Evolutionary conservation across 2,113 vertebrate species (phyloP).

Genomic region (Gadus chalcogrammus): DNA sequence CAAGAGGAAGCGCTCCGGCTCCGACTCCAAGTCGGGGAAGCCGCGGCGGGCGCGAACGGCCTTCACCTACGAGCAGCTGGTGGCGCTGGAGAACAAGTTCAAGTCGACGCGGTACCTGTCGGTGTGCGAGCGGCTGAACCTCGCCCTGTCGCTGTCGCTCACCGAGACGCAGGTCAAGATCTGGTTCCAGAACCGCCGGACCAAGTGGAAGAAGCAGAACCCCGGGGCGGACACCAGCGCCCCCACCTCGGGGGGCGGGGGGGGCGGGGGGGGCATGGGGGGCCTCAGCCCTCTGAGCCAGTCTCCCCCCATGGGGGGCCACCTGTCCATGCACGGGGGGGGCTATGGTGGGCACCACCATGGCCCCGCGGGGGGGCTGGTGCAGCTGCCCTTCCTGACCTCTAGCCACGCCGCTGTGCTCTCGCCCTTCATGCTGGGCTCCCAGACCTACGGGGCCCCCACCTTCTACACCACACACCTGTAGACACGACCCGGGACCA

Average conservation of each 20-base stretch:
- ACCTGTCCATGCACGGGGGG: constrained; percentile 81
- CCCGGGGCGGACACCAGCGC: constrained; percentile 91
- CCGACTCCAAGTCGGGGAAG: constrained; percentile 92
- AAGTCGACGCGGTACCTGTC: constrained; percentile 92
- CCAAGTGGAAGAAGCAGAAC: constrained; percentile 97
- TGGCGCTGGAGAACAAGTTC: constrained; percentile 94
- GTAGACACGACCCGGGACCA: constrained; percentile 75
- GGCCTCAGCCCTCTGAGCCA: constrained; percentile 75
- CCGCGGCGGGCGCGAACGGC: constrained; percentile 90
- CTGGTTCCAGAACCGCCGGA: constrained; percentile 93
- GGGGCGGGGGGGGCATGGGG: constrained; percentile 61
- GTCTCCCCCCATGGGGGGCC: constrained; percentile 80
- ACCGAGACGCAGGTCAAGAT: constrained; percentile 94
- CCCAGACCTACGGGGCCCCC: constrained; percentile 90
- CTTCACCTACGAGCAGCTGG: constrained; percentile 95
- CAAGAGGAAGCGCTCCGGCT: constrained; percentile 88
- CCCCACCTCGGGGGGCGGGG: constrained; percentile 72
- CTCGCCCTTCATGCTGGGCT: constrained; percentile 92
- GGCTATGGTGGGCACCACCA: constrained; percentile 80
- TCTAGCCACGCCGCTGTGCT: constrained; percentile 84
- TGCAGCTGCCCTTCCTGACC: constrained; percentile 91
- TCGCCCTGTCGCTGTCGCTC: constrained; percentile 88
- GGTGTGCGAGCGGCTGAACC: constrained; percentile 89
- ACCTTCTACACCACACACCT: constrained; percentile 96
- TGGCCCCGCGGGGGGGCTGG: constrained; percentile 78